Base-by-base conservation (phyloP, 2,797 vertebrate species). In the Meriones psammophilus region DNA sequence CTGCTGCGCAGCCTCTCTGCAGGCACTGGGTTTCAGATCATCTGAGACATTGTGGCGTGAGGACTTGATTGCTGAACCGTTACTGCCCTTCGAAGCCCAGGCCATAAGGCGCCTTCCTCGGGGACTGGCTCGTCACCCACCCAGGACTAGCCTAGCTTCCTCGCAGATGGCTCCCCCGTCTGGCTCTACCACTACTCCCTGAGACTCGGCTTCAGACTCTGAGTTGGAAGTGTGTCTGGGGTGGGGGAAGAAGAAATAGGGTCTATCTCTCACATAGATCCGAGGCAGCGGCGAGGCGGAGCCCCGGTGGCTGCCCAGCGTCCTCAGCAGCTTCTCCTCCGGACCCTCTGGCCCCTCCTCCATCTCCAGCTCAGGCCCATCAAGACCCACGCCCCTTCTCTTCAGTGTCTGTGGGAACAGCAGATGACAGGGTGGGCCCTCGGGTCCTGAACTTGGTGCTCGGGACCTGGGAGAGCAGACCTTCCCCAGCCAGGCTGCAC, bases 361-460 rank as follows among this genome's bases (percentile, higher is more conserved):
- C 2, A 98, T 97, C 95, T 99, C 99, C 68, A 99, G 88, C 96
- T 99, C 99, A 0, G 99, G 97, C 93, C 98, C 96, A 0, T 99
- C 99, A 12, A 99, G 97, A 3, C 99, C 99, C 76, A 99, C 91
- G 12, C 99, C 99, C 96, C 99, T 99, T 97, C 99, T 99, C 91
- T 99, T 99, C 97, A 99, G 98, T 0, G 99, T 99, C 99, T 99
- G 79, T 17, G 97, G 6, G 62, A 36, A 88, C 0, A 39, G 10
- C 76, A 96, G 56, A 80, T 15, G 14, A 39, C 0, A 13, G n/a
- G 3, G 8, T 80, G 58, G 46, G 60, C 10, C 4, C 58, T 62
- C 8, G 36, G 71, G 30, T 62, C 50, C 58, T 80, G 46, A 83
- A 56, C 73, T 69, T 58, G 30, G 42, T 24, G 71, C n/a, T 73